Conservation (phyloP, 53 echinoderm and acorn worm genomes). For the Apostichopus leukothele region DNA sequence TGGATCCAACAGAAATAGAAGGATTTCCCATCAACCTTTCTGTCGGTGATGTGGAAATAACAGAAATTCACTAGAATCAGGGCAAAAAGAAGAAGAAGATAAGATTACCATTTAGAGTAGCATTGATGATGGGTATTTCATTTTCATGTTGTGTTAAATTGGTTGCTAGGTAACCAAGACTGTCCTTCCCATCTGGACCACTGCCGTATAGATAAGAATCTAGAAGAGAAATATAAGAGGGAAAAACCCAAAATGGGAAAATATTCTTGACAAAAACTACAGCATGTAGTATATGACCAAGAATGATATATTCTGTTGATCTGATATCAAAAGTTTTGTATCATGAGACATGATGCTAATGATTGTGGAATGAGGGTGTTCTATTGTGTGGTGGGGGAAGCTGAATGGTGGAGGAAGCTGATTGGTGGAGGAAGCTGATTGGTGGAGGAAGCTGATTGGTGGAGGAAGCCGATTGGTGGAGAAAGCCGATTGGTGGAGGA, state of each 20-base stretch:
- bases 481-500: too few species aligned
- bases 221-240: not conserved
- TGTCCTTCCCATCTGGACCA: conserved; percentile 19
- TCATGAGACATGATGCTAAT: too few species aligned
- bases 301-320: too few species aligned
- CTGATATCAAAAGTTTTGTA: too few species aligned
- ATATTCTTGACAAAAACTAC: not conserved
- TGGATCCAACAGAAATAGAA: not conserved
- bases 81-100: not conserved
- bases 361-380: too few species aligned
- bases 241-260: not conserved
- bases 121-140: not conserved
- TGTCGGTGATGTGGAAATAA: not conserved
- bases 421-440: too few species aligned
- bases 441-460: too few species aligned
- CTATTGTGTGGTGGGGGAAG: too few species aligned
- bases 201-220: conserved; percentile 16
- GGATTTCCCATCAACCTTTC: too few species aligned
- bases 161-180: conserved; percentile 2
- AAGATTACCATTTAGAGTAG: conserved; percentile 26
- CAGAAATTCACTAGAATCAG: not conserved
- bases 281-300: too few species aligned
- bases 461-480: too few species aligned
- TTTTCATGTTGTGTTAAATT: conserved; percentile 36
- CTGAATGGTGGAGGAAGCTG: too few species aligned